Percentiles rank a stretch among this genome's conserved stretches.
Evolutionary conservation across 2,113 vertebrate genomes (phyloP).

Genomic region (Chaetops frenatus): DNA sequence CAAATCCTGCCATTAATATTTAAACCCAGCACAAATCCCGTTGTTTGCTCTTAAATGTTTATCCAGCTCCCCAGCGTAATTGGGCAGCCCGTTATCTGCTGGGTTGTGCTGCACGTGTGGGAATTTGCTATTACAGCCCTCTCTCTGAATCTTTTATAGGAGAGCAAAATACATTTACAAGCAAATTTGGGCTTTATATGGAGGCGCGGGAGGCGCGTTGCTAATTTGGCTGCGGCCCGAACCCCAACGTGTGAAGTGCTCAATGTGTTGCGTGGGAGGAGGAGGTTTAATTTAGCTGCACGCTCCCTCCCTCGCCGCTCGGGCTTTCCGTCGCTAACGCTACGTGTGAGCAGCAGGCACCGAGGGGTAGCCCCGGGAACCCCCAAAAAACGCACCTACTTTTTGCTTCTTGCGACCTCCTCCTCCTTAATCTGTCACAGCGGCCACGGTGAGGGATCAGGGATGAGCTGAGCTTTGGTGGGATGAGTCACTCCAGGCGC

Average conservation of each 20-base stretch:
- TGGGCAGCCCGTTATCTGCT: conserved; percentile 6
- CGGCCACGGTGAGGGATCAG: background rate
- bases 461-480: background rate
- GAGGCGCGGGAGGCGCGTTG: conserved; percentile 5
- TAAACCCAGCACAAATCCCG: conserved; percentile 38
- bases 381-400: background rate
- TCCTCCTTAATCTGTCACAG: background rate
- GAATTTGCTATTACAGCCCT: conserved; percentile 12
- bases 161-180: conserved; percentile 17
- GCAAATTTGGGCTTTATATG: conserved; percentile 20
- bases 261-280: conserved; percentile 49
- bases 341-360: background rate
- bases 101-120: background rate
- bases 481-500: background rate
- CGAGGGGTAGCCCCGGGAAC: background rate
- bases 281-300: conserved; percentile 50
- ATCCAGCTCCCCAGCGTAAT: conserved; percentile 30
- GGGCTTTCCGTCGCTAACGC: background rate
- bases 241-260: conserved; percentile 25
- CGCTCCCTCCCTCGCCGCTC: background rate
- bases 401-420: background rate
- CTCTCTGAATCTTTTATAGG: conserved; percentile 14
- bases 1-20: conserved; percentile 58
- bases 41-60: conserved; percentile 63
- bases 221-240: conserved; percentile 46